Evolutionary conservation across 2,888 invertebrate species (phyloP).

Genomic region (Flabesymbios commensalis): DNA sequence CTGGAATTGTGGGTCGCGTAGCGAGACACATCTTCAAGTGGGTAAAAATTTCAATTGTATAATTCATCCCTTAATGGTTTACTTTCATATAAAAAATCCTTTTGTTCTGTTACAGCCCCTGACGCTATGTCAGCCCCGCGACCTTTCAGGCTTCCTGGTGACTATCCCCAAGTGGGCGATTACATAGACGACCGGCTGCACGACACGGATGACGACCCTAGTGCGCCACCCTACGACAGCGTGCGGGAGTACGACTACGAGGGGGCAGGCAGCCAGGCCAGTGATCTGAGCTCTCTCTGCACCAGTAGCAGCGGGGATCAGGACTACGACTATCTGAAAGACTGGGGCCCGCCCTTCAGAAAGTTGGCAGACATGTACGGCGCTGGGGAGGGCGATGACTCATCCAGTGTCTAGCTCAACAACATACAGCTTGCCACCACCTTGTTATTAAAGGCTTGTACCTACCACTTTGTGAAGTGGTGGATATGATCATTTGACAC

Average conservation of each 20-base stretch:
- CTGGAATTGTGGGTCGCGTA: no score
- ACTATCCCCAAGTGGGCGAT: slow-evolving; percentile 72
- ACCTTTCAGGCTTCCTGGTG: slow-evolving; percentile 5
- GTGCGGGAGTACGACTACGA: slow-evolving; percentile 98
- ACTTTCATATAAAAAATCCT: no score
- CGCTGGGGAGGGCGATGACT: slow-evolving; percentile 23
- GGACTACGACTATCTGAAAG: slow-evolving; percentile 94
- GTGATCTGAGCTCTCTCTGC: slow-evolving; percentile 92
- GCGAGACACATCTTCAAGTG: no score
- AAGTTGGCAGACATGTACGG: slow-evolving; percentile 97
- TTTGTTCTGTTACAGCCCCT: slow-evolving; percentile 14
- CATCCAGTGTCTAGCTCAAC: not conserved
- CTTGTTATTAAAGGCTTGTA: no score
- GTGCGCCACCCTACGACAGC: slow-evolving; percentile 92
- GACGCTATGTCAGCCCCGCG: slow-evolving; percentile 14
- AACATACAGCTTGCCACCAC: no score
- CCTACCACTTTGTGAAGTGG: no score
- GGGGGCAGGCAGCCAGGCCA: slow-evolving; percentile 90
- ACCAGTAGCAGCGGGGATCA: slow-evolving; percentile 73
- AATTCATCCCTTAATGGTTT: no score
- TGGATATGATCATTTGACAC: no score
- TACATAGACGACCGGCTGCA: slow-evolving; percentile 96
- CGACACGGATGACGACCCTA: slow-evolving; percentile 93
- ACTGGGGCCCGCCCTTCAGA: slow-evolving; percentile 96
- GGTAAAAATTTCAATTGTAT: no score